Evolutionary conservation across 2,888 invertebrate species (phyloP).

Genomic region (Drosophila limbata): DNA sequence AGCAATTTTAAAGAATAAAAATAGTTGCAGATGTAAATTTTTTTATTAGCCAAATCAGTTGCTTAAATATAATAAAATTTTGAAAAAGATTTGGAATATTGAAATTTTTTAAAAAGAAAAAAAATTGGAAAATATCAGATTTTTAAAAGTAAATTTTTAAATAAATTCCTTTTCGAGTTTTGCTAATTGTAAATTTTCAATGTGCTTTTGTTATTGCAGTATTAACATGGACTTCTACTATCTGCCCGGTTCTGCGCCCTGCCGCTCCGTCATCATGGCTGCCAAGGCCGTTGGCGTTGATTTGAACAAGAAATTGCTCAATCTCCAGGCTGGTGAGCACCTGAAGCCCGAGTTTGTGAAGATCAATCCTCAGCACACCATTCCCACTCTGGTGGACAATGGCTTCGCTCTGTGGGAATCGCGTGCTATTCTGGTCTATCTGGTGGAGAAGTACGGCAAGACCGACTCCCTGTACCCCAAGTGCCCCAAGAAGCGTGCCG

Average conservation of each 20-base stretch:
- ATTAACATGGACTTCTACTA: slow-evolving; percentile 88
- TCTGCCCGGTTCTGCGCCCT: slow-evolving; percentile 88
- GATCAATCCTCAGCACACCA: slow-evolving; percentile 93
- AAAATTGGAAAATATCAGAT: too few species aligned
- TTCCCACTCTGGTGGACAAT: slow-evolving; percentile 94
- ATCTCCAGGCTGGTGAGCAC: slow-evolving; percentile 89
- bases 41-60: too few species aligned
- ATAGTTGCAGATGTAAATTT: too few species aligned
- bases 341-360: slow-evolving; percentile 90
- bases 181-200: slow-evolving; percentile 41
- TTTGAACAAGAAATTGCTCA: slow-evolving; percentile 88
- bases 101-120: too few species aligned
- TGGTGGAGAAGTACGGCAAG: slow-evolving; percentile 92
- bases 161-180: slow-evolving; percentile 1
- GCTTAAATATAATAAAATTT: too few species aligned
- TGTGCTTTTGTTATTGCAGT: slow-evolving; percentile 24
- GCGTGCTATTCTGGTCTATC: slow-evolving; percentile 92
- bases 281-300: slow-evolving; percentile 89
- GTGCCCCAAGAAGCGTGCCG: slow-evolving; percentile 90
- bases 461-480: slow-evolving; percentile 91
- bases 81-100: too few species aligned
- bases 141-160: too few species aligned
- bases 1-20: too few species aligned
- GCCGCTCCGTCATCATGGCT: slow-evolving; percentile 88
- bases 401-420: slow-evolving; percentile 94